A percentile compares a stretch with the other conserved stretches of the same genome.
phyloP scores from a whole-genome alignment of 2,888 invertebrate species.

The Miltochrista miniata region DNA sequence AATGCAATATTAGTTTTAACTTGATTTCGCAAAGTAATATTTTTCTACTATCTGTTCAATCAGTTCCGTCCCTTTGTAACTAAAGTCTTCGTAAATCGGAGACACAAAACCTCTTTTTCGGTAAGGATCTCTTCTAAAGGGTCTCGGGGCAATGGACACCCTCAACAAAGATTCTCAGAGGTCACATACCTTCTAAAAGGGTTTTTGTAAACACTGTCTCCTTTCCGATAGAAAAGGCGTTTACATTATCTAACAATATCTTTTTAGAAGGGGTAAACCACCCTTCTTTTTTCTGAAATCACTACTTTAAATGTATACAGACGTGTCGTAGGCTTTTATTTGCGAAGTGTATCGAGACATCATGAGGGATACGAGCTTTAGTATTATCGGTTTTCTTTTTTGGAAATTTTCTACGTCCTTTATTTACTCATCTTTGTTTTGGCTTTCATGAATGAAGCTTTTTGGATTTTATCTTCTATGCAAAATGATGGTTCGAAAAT shows the following conservation, averaged over 20 bases:
- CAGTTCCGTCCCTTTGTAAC: constrained; percentile 13
- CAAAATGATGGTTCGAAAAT: not conserved
- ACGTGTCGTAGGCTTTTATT: constrained; percentile 39
- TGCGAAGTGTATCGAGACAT: constrained; percentile 30
- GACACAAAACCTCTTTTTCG: constrained; percentile 29
- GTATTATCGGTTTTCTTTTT: constrained; percentile 29
- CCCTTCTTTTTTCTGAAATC: constrained; percentile 44
- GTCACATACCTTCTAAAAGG: constrained; percentile 43
- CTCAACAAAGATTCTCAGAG: constrained; percentile 49
- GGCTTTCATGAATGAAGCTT: not conserved
- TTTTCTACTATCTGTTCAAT: constrained; percentile 6
- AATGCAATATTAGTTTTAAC: constrained; percentile 1
- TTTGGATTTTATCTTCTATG: too few relatives aligned
- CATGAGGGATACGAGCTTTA: constrained; percentile 24
- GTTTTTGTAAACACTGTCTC: constrained; percentile 52
- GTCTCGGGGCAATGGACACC: constrained; percentile 50
- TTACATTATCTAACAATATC: constrained; percentile 54
- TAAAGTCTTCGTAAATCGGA: constrained; percentile 28
- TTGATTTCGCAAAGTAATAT: not conserved
- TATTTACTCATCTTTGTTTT: not conserved
- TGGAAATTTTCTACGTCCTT: constrained; percentile 26
- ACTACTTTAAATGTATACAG: constrained; percentile 43
- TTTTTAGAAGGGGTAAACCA: constrained; percentile 44
- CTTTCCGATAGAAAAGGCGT: constrained; percentile 54
- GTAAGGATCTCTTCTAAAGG: constrained; percentile 22